Evolutionary conservation across 1,140 invertebrate species (phyloP).

Genomic region (Nylanderia fulva): DNA sequence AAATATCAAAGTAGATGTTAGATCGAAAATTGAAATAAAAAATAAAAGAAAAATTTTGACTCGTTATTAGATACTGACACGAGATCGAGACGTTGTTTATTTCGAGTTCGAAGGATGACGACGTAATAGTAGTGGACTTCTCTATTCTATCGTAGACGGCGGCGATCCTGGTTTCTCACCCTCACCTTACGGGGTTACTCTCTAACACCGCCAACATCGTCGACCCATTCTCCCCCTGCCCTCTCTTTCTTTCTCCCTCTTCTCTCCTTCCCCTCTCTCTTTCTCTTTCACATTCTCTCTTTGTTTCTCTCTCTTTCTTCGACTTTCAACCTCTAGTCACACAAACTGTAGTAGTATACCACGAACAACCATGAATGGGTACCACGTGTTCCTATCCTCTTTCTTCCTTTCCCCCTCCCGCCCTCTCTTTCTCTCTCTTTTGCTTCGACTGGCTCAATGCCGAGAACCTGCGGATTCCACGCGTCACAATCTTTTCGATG

Average conservation of each 20-base stretch:
- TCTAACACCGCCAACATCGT: constrained; percentile 23
- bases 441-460: constrained; percentile 60
- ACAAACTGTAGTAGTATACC: constrained; percentile 65
- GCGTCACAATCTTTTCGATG: constrained; percentile 59
- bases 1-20: too few species aligned
- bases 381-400: constrained; percentile 68
- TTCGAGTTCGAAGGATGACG: neutral
- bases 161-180: constrained; percentile 55
- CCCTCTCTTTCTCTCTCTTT: constrained; percentile 45
- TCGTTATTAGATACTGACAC: constrained; percentile 16
- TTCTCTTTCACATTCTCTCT: neutral
- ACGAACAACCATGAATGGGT: constrained; percentile 73
- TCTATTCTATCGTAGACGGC: constrained; percentile 7
- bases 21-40: too few species aligned
- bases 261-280: constrained; percentile 33
- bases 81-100: constrained; percentile 26
- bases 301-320: constrained; percentile 45
- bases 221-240: constrained; percentile 16
- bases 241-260: neutral
- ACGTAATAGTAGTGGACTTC: constrained; percentile 40
- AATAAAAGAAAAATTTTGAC: too few species aligned
- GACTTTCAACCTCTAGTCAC: constrained; percentile 59
- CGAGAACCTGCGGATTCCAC: constrained; percentile 62
- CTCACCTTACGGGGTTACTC: constrained; percentile 59
- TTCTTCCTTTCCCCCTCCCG: too few species aligned